Conservation (phyloP, 1,140 invertebrate species). For the Drosophila pectinifera region DNA sequence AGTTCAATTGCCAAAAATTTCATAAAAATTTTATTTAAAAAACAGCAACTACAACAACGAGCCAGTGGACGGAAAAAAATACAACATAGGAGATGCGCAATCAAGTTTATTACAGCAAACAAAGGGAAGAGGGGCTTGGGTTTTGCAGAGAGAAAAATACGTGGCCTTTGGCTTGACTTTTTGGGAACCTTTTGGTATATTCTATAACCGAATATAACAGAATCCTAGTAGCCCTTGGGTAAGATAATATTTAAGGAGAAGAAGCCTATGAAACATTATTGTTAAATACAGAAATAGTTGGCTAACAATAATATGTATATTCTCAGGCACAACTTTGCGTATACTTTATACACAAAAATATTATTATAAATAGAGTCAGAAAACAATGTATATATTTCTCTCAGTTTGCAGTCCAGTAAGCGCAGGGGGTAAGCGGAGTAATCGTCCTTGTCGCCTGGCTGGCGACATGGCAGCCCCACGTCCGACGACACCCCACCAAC, state of each 20-base stretch:
- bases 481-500: slow-evolving; percentile 24
- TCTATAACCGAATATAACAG: no score
- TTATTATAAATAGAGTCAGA: no score
- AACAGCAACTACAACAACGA: slow-evolving; percentile 42
- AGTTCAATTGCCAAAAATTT: slow-evolving; percentile 84
- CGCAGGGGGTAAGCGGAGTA: not conserved
- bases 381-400: slow-evolving; percentile 5
- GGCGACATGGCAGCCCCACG: slow-evolving; percentile 59
- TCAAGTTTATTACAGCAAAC: slow-evolving; percentile 75
- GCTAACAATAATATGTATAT: no score
- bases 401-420: not conserved
- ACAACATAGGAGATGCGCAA: slow-evolving; percentile 73
- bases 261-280: no score
- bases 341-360: no score
- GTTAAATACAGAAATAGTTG: no score
- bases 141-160: not conserved
- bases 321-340: no score
- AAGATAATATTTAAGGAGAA: not conserved
- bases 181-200: not conserved
- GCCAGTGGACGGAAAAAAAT: slow-evolving; percentile 13
- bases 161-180: not conserved
- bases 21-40: slow-evolving; percentile 83
- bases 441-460: slow-evolving; percentile 69
- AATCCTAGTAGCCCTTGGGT: no score
- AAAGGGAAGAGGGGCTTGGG: slow-evolving; percentile 9